A percentile compares a stretch with the other conserved stretches of the same genome.
phyloP scores from a whole-genome alignment of 2,113 vertebrate species.

The Muscicapa adusta region DNA sequence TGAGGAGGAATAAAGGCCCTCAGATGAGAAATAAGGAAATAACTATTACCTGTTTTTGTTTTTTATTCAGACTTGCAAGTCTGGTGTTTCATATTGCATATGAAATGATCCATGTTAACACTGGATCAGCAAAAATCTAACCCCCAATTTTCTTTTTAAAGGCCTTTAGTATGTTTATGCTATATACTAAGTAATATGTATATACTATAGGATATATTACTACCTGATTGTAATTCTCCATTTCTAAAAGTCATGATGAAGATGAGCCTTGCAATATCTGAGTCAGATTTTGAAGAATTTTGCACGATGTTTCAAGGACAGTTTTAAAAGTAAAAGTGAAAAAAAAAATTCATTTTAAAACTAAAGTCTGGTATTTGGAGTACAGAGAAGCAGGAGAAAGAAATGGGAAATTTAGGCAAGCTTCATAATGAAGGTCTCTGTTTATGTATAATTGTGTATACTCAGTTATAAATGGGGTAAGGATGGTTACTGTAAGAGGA shows the following conservation, averaged over 20 bases:
- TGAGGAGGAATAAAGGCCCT: background rate
- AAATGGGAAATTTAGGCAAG: background rate
- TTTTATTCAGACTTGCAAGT: background rate
- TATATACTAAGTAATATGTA: too few species aligned
- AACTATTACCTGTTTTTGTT: background rate
- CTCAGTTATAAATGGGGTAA: background rate
- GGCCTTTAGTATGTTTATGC: background rate
- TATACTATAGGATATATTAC: too few species aligned
- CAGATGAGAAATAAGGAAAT: background rate
- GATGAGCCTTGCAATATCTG: background rate
- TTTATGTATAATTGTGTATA: background rate
- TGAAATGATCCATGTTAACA: background rate
- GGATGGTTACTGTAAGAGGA: background rate
- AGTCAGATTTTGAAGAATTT: background rate
- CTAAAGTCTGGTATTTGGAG: background rate
- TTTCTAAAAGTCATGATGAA: background rate
- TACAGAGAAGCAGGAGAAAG: background rate
- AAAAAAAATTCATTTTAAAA: background rate
- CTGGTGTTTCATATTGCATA: background rate
- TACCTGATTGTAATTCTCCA: background rate
- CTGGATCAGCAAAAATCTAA: background rate
- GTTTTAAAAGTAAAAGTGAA: background rate
- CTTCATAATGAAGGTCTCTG: background rate
- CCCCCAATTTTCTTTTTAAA: background rate
- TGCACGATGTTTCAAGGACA: background rate